Conservation (phyloP, 2,797 vertebrate genomes). For the Phrynocephalus forsythii region DNA sequence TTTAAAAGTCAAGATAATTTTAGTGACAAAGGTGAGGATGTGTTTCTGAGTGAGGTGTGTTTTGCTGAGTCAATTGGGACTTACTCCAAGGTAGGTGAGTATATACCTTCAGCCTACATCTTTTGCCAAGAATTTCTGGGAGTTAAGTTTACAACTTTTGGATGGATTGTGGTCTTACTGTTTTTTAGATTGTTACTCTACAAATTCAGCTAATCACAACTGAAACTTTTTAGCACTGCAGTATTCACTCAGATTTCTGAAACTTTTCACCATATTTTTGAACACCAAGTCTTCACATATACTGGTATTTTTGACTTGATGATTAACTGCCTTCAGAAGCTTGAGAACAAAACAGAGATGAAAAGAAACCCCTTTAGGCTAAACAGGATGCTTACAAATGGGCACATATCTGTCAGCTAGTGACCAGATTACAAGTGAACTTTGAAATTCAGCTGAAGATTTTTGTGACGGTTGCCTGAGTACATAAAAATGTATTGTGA, state of each 20-base stretch:
- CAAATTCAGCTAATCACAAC: not conserved
- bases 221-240: not conserved
- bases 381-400: not conserved
- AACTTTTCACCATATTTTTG: constrained; percentile 7
- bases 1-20: not conserved
- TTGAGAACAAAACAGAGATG: constrained; percentile 9
- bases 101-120: not conserved
- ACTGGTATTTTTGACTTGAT: not conserved
- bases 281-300: fast-evolving
- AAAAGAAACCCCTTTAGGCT: constrained; percentile 17
- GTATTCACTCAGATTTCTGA: constrained; percentile 10
- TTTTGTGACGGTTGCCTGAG: not conserved
- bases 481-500: constrained; percentile 19
- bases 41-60: not conserved
- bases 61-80: not conserved
- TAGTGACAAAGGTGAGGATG: not conserved
- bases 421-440: constrained; percentile 21
- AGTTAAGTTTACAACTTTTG: not conserved
- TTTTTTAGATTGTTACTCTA: not conserved
- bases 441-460: constrained; percentile 14
- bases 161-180: not conserved
- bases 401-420: constrained; percentile 5
- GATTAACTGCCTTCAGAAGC: not conserved
- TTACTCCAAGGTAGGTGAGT: not conserved
- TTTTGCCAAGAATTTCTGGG: not conserved